Evolutionary conservation across 1,140 invertebrate genomes (phyloP), one percentile per base, ranked within the genome.

Genomic region (Varroa destructor): DNA sequence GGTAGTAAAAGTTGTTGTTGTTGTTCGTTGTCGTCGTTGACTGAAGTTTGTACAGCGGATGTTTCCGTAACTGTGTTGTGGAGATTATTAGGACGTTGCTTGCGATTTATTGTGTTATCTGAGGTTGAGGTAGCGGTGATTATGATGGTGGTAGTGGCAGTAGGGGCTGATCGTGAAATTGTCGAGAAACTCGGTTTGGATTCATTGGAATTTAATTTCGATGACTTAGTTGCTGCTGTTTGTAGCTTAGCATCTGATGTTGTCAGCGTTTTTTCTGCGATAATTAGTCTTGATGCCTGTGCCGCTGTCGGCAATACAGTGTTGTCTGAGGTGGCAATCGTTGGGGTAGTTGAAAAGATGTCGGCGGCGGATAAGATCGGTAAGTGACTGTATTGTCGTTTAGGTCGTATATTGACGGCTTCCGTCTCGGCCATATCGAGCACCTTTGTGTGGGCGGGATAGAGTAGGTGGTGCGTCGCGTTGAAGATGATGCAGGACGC

Each of bases 401-500:
- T 67, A 10, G 61, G 61, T 25, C 61, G 61, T 43, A 67, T 67
- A 40, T 67, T 67, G 61, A 67, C 61, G 46, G 61, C 61, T 67
- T 67, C 61, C 40, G 61, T 67, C 36, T 67, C 61, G 61, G 61
- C 40, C 61, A 67, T 43, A 46, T 67, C 61, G 61, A 67, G 14
- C 46, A 36, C 61, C 40, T 72, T 72, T 5, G 61, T 58, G 74
- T 76, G 73, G 3, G 77, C 74, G n/a, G 74, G 72, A 67, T 77
- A 78, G 1, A 81, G 76, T 43, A 82, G 73, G 46, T 80, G 83
- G 51, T 85, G 83, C 0, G 87, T 88, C 37, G 84, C 81, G 80
- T 97, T 95, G 64, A 84, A 82, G 1, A 83, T 82, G 51, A 88
- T 82, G 79, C 96, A 98, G 6, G 87, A 88, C 14, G 91, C 88